Base-by-base conservation (phyloP, 2,888 invertebrate genomes). In the Orthosia gracilis region DNA sequence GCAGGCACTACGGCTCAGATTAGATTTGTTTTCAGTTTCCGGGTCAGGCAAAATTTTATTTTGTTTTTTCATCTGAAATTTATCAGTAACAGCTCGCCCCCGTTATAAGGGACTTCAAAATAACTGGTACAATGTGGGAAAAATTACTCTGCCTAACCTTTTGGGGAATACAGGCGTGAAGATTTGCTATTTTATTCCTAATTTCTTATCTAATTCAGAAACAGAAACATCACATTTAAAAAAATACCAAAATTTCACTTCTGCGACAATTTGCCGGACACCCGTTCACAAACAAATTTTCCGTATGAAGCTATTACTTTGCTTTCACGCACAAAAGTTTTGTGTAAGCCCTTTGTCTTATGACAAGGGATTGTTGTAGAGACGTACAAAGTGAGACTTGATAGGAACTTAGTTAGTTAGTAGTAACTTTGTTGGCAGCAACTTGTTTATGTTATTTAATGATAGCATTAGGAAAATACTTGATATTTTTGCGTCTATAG, bases 331-430 rank as follows among this genome's bases (percentile, higher is more conserved):
- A 55, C 61, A 62, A 80, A 86, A 86, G 63, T 86, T 85, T 65
- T n/a, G 3, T 68, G 71, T 84, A 63, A 77, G 77, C 75, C 69
- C 74, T 77, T 81, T 75, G 75, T 77, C 71, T 81, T 77, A 75
- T 55, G 57, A 74, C 54, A 72, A 73, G 58, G 68, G 69, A 78
- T 75, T 71, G 71, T 73, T 74, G 64, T 67, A 65, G 58, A 72
- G 40, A 58, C 67, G 55, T 74, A 78, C 79, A 76, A 73, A 77
- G 58, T 21, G 65, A 52, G 69, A 45, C 58, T 55, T 71, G 85
- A 85, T 76, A 81, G 74, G 47, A 81, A 77, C 72, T 73, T 66
- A 17, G n/a, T n/a, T n/a, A n/a, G n/a, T n/a, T n/a, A n/a, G n/a
- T n/a, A n/a, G 55, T 23, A 70, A 81, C 75, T 85, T 80, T 76